Evolutionary conservation across 2,113 vertebrate genomes (phyloP).

Genomic region (Oostethus manadensis): DNA sequence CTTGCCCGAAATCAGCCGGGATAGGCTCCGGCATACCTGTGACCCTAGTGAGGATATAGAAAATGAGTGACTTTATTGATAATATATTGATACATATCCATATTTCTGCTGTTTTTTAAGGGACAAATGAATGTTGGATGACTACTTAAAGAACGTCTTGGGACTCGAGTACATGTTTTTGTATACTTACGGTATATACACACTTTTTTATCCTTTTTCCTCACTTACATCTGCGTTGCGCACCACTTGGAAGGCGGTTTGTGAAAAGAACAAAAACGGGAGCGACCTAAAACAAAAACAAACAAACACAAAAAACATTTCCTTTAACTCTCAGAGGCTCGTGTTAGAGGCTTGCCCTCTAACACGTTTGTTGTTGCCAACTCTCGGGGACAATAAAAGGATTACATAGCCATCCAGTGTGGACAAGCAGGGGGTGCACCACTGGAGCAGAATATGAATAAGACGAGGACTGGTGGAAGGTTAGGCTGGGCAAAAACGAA

Average conservation of each 20-base stretch:
- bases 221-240: constrained; percentile 6
- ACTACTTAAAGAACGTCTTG: no score
- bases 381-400: constrained; percentile 45
- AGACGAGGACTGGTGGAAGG: constrained; percentile 36
- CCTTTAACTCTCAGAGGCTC: no score
- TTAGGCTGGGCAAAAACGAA: constrained; percentile 8
- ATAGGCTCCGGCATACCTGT: no score
- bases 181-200: neutral
- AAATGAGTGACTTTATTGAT: no score
- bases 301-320: constrained; percentile 11
- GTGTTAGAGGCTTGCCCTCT: constrained; percentile 42
- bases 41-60: no score
- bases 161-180: neutral
- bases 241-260: constrained; percentile 14
- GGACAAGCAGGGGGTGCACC: constrained; percentile 40
- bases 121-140: no score
- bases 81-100: no score
- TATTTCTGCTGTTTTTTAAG: no score
- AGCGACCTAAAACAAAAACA: constrained; percentile 18
- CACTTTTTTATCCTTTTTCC: constrained; percentile 14
- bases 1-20: no score
- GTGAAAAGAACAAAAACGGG: constrained; percentile 8
- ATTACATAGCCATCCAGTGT: constrained; percentile 48
- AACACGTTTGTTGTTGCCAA: constrained; percentile 29
- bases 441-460: constrained; percentile 53